These are phyloP conservation scores for Drosophila littoralis DNA, from an alignment of 1,140 invertebrate genomes.

Conservation along the genomic window DNA sequence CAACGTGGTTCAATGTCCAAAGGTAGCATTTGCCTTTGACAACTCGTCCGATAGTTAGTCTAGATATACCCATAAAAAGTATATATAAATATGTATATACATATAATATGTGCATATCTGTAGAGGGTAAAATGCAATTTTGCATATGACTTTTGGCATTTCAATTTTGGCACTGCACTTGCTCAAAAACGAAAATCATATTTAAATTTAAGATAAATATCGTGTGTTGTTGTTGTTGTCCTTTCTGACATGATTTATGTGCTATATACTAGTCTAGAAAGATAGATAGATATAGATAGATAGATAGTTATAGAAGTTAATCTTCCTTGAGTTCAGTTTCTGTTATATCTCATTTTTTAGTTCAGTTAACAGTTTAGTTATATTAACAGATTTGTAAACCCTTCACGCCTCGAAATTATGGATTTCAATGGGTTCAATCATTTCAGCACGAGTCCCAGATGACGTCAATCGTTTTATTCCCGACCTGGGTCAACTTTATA, in stretches of 20 bases:
- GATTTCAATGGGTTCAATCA: neutral
- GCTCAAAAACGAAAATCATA: conserved; percentile 18
- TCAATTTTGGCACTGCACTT: conserved; percentile 35
- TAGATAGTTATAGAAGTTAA: neutral
- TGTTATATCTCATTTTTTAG: no score
- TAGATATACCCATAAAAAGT: conserved; percentile 19
- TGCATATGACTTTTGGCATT: conserved; percentile 47
- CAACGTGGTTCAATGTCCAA: conserved; percentile 20
- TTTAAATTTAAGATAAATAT: conserved; percentile 1
- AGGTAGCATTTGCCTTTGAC: conserved; percentile 25
- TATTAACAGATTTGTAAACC: no score
- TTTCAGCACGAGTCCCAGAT: no score
- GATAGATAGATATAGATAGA: neutral
- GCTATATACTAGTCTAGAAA: neutral
- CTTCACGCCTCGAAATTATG: no score
- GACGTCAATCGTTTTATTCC: conserved; percentile 34
- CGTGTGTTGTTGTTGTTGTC: conserved; percentile 1
- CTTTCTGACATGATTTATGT: conserved; percentile 23
- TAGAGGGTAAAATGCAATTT: neutral
- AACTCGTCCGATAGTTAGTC: conserved; percentile 9
- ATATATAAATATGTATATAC: conserved; percentile 21
- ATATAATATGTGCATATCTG: neutral
- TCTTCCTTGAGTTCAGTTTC: no score
- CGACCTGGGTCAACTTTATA: conserved; percentile 60
- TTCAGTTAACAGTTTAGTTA: no score